Base-by-base conservation (phyloP, 2,888 invertebrate species). In the Drepanosiphum platanoidis region DNA sequence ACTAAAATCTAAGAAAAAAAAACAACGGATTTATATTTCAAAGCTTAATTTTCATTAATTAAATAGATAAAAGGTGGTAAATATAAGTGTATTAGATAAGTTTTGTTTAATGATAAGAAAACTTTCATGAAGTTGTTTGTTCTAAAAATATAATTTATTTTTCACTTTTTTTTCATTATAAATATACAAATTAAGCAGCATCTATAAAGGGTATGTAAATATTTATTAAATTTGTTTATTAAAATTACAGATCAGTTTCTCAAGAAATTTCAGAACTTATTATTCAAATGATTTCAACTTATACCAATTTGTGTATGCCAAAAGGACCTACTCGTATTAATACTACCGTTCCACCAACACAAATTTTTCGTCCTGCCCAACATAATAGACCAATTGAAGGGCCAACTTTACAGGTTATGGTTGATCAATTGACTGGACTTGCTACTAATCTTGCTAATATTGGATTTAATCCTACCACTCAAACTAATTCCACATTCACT, bases 261-360 rank as follows among this genome's bases (percentile, higher is more conserved):
- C 95, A 94, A 87, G 97, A 98, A 87, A 91, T 96, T 87, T 94
- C 94, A 30, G 97, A 98, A 87, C 93, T 95, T 30, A 97, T 98
- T 84, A 92, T 95, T 89, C 93, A 94, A 86, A 95, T 97, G 91
- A 93, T 95, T 18, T 92, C 93, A 83, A 97, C 94, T 89, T 97
- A 97, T 89, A 94, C 94, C 88, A 91, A 95, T 78, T 90, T 97
- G 82, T 95, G 93, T 89, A 95, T 95, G 89, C 92, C 94, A 15
- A 92, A 95, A 88, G 94, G 93, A 88, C 3, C 77, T 1, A 13
- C 61, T 22, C 78, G 78, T 42, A 13, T 79, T 9, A 66, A 79
- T 13, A 22, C 78, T 30, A 30, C 18, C 39, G 66, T 15, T 64
- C 64, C 66, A 4, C 93, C 94, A 64, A 93, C 94, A 52, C 93